Percentiles rank a stretch among this genome's conserved stretches.
Evolutionary conservation across 2,113 vertebrate genomes (phyloP).

Genomic region (Melanerpes formicivorus): DNA sequence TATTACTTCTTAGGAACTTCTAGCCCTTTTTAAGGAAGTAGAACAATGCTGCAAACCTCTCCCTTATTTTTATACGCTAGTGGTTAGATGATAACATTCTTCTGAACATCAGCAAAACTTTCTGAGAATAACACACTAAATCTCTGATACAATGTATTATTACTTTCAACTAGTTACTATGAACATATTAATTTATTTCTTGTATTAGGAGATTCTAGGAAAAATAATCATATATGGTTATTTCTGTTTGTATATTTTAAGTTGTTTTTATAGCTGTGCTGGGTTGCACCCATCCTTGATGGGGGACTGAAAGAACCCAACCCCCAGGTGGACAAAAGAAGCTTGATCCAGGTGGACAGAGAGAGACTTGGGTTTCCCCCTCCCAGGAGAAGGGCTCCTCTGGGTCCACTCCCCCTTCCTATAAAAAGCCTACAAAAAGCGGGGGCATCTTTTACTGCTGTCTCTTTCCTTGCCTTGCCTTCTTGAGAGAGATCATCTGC

Average conservation of each 20-base stretch:
- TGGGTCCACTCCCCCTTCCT: too few relatives aligned
- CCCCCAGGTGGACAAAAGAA: too few relatives aligned
- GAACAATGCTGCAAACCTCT: background rate
- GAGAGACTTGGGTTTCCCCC: too few relatives aligned
- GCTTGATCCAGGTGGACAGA: too few relatives aligned
- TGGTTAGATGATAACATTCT: background rate
- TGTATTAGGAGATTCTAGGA: background rate
- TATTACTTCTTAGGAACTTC: background rate
- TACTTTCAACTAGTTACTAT: background rate
- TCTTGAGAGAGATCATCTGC: too few relatives aligned
- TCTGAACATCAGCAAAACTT: background rate
- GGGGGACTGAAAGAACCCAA: too few relatives aligned
- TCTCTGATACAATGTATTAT: background rate
- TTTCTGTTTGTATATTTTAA: background rate
- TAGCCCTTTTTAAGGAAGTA: background rate
- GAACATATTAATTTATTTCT: background rate
- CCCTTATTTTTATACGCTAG: background rate
- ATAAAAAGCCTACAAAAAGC: too few relatives aligned
- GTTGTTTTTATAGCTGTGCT: background rate
- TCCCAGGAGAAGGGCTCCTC: too few relatives aligned
- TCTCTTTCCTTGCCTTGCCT: too few relatives aligned
- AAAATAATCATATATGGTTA: background rate
- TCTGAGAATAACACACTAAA: background rate
- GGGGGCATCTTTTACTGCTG: too few relatives aligned
- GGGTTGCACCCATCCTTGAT: too few relatives aligned